Evolutionary conservation across 2,113 vertebrate genomes (phyloP).

Genomic region (Alouatta palliata): DNA sequence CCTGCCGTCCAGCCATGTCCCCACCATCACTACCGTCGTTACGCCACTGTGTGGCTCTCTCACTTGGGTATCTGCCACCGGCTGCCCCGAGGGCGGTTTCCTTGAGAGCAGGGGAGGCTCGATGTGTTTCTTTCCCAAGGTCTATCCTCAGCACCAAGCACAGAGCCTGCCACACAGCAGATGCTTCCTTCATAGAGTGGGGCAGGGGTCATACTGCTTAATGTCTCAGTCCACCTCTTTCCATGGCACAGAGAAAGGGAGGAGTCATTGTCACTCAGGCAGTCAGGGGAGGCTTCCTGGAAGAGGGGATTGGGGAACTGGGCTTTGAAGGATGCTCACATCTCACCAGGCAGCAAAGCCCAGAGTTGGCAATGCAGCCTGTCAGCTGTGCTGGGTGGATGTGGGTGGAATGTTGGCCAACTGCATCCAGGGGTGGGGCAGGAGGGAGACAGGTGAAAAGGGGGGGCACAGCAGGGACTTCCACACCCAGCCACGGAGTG

Average conservation of each 20-base stretch:
- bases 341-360: not conserved
- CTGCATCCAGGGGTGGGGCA: not conserved
- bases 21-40: not conserved
- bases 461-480: rapidly evolving
- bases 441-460: not conserved
- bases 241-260: too few relatives aligned
- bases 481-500: not conserved
- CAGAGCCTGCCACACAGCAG: too few relatives aligned
- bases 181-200: not conserved
- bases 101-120: not conserved
- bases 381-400: not conserved
- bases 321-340: not conserved
- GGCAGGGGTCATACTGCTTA: not conserved
- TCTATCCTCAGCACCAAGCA: not conserved
- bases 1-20: rapidly evolving
- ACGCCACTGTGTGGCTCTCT: not conserved
- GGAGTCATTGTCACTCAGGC: not conserved
- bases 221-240: not conserved
- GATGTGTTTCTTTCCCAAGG: not conserved
- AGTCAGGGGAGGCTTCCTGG: not conserved
- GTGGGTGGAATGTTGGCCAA: rapidly evolving
- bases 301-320: not conserved
- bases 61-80: rapidly evolving
- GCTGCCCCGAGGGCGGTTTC: rapidly evolving
- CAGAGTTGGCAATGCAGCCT: not conserved